A percentile compares a stretch with the other conserved stretches of the same genome.
Evolutionary conservation across 2,113 vertebrate species (phyloP).

Genomic region (Heterochromis multidens): DNA sequence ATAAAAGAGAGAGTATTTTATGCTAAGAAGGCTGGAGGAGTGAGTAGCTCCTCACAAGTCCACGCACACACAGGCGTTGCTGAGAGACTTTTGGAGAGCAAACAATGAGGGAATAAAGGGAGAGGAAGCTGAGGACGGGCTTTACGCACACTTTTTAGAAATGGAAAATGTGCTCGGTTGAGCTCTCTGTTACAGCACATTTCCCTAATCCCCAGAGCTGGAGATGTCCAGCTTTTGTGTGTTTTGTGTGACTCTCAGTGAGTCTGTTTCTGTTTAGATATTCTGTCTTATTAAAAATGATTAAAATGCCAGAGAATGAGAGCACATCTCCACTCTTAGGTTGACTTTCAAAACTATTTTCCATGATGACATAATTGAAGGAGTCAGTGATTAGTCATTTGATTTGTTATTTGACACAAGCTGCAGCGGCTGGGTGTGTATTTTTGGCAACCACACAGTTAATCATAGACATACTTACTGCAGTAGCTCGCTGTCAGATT

Average conservation of each 20-base stretch:
- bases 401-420: slow-evolving; percentile 55
- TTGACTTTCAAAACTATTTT: slow-evolving; percentile 22
- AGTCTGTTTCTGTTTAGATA: background rate
- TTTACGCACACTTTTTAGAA: slow-evolving; percentile 23
- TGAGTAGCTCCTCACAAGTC: slow-evolving; percentile 56
- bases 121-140: slow-evolving; percentile 38
- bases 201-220: slow-evolving; percentile 12
- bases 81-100: slow-evolving; percentile 54
- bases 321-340: background rate
- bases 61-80: slow-evolving; percentile 41
- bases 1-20: slow-evolving; percentile 56
- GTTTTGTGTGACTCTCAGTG: background rate
- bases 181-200: slow-evolving; percentile 22
- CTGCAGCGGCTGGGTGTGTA: slow-evolving; percentile 30
- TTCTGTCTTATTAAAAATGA: background rate
- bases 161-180: slow-evolving; percentile 32
- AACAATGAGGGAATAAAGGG: slow-evolving; percentile 49
- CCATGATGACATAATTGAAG: slow-evolving; percentile 32
- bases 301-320: background rate
- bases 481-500: slow-evolving; percentile 6
- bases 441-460: slow-evolving; percentile 39
- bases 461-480: slow-evolving; percentile 28
- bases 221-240: background rate
- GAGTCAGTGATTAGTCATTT: slow-evolving; percentile 36
- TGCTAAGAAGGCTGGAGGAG: background rate